Percentiles rank a stretch among this genome's conserved stretches.
phyloP scores from a whole-genome alignment of 2,888 invertebrate genomes.

The Bembecia ichneumoniformis region DNA sequence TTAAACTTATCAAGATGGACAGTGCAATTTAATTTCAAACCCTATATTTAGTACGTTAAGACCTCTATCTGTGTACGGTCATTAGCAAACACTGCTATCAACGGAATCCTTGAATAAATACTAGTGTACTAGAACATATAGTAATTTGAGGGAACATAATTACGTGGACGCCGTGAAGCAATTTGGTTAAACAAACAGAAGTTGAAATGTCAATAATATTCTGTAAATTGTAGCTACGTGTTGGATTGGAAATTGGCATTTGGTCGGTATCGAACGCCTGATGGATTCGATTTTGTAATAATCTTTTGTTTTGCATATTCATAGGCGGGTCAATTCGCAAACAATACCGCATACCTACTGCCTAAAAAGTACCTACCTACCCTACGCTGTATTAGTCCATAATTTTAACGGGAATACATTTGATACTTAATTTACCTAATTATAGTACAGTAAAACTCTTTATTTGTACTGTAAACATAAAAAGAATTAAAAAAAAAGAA shows the following conservation, averaged over 20 bases:
- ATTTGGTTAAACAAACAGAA: constrained; percentile 15
- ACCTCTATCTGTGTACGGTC: too few relatives aligned
- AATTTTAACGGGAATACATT: too few relatives aligned
- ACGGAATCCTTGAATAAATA: background rate
- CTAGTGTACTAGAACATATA: background rate
- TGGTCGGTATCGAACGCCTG: background rate
- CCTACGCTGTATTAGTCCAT: too few relatives aligned
- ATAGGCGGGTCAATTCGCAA: background rate
- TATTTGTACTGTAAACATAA: too few relatives aligned
- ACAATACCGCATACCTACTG: too few relatives aligned
- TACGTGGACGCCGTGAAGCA: constrained; percentile 11
- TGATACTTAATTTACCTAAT: too few relatives aligned
- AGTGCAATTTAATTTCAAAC: too few relatives aligned
- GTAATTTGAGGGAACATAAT: background rate
- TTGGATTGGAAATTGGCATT: background rate
- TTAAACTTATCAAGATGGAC: too few relatives aligned
- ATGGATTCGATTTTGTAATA: background rate
- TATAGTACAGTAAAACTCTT: too few relatives aligned
- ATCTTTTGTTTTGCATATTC: background rate
- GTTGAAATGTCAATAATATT: constrained; percentile 1
- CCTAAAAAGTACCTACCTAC: too few relatives aligned
- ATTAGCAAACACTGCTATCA: background rate
- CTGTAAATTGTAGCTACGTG: background rate
- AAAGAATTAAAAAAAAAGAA: too few relatives aligned
- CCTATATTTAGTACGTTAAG: too few relatives aligned